phyloP scores from a whole-genome alignment of 2,113 vertebrate species.

The Triplophysa dalaica region DNA sequence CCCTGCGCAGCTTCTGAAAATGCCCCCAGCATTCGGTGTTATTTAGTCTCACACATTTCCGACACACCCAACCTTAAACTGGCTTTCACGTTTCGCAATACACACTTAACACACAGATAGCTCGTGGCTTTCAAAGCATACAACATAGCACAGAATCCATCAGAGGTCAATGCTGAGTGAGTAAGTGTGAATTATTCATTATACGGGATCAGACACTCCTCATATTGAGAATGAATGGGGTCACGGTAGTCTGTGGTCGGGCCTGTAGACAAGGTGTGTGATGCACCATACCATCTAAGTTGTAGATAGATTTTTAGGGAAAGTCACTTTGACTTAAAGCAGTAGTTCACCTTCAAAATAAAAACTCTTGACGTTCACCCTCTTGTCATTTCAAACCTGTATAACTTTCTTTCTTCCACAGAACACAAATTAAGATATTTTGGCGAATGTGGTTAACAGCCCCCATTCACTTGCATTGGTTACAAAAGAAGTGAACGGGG shows the following conservation, averaged over 20 bases:
- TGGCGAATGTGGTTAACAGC: too few relatives aligned
- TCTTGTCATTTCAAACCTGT: too few relatives aligned
- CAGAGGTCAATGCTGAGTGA: not conserved
- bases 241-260: not conserved
- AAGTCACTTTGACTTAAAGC: too few relatives aligned
- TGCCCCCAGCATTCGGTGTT: constrained; percentile 16
- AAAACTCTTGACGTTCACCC: too few relatives aligned
- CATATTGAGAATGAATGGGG: not conserved
- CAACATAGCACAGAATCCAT: not conserved
- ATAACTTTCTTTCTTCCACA: too few relatives aligned
- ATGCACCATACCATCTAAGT: not conserved
- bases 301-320: too few relatives aligned
- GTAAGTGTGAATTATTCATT: constrained; percentile 25
- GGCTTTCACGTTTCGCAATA: not conserved
- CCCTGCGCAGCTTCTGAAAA: not conserved
- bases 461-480: too few relatives aligned
- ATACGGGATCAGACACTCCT: constrained; percentile 9
- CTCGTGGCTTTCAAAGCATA: not conserved
- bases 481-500: too few relatives aligned
- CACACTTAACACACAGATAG: not conserved
- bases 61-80: constrained; percentile 24
- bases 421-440: too few relatives aligned
- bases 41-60: not conserved
- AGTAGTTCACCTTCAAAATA: too few relatives aligned
- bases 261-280: not conserved